These are phyloP conservation scores for Hypsibius dujardini DNA, from an alignment of 1,140 invertebrate genomes.

Conservation along the genomic window DNA sequence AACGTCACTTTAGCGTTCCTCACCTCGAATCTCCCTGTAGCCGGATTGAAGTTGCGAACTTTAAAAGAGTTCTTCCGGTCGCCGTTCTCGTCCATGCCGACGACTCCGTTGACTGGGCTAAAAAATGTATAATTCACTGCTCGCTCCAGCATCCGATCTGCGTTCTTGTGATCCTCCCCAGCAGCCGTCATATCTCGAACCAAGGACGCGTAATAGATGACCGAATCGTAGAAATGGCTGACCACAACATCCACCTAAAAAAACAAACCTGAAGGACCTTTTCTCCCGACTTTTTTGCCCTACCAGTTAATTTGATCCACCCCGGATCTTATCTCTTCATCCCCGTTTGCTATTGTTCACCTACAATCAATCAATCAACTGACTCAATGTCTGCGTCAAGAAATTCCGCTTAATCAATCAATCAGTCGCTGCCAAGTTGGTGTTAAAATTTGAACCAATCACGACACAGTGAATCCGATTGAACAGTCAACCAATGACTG, in stretches of 20 bases:
- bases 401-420: too few relatives aligned
- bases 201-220: constrained; percentile 10
- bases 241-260: constrained; percentile 4
- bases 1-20: constrained; percentile 14
- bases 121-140: neutral
- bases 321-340: neutral
- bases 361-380: too few relatives aligned
- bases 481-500: too few relatives aligned
- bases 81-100: constrained; percentile 28
- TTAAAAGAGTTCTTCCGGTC: constrained; percentile 26
- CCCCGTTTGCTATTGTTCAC: neutral
- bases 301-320: neutral
- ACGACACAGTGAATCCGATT: too few relatives aligned
- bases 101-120: constrained; percentile 25
- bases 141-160: neutral
- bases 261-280: constrained; percentile 1
- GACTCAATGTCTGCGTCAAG: too few relatives aligned
- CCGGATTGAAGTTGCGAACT: constrained; percentile 25
- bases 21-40: constrained; percentile 27
- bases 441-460: too few relatives aligned
- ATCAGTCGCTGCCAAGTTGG: too few relatives aligned
- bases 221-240: constrained; percentile 5
- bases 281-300: neutral
- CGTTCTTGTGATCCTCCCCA: neutral
- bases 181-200: neutral